Evolutionary conservation across 2,888 invertebrate species (phyloP).

Genomic region (Aquatica leii): DNA sequence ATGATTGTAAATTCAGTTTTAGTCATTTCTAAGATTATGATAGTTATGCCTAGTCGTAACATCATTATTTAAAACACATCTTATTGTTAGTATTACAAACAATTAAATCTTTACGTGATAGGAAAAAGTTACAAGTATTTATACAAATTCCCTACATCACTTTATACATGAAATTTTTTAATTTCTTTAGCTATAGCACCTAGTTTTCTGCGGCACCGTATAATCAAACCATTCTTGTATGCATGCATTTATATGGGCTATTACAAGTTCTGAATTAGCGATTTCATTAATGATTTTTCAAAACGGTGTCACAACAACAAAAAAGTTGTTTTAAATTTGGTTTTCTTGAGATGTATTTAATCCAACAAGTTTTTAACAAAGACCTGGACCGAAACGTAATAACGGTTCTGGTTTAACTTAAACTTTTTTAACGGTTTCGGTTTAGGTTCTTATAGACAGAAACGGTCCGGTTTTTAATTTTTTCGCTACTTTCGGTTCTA

Average conservation of each 20-base stretch:
- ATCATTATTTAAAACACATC: not conserved
- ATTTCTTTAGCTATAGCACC: not conserved
- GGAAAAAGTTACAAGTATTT: not conserved
- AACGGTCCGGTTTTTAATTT: too few species aligned
- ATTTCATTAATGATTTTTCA: too few species aligned
- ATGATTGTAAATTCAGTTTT: not conserved
- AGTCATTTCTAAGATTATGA: not conserved
- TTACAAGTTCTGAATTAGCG: too few species aligned
- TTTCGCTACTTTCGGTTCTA: too few species aligned
- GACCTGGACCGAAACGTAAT: too few species aligned
- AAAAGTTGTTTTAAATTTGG: too few species aligned
- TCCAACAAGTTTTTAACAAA: too few species aligned
- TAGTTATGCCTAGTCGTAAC: not conserved
- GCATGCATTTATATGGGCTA: not conserved
- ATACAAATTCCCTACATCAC: constrained; percentile 7
- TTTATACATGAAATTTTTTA: not conserved
- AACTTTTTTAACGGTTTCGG: too few species aligned
- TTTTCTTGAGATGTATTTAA: too few species aligned
- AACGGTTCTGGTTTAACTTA: too few species aligned
- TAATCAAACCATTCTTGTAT: not conserved
- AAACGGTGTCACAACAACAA: too few species aligned
- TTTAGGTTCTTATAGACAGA: too few species aligned
- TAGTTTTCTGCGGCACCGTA: not conserved
- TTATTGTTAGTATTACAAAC: not conserved
- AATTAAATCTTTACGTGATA: not conserved